Conservation (phyloP, 30 jellyfish, hydroid and myxozoan species). For the Haliclystus octoradiatus region DNA sequence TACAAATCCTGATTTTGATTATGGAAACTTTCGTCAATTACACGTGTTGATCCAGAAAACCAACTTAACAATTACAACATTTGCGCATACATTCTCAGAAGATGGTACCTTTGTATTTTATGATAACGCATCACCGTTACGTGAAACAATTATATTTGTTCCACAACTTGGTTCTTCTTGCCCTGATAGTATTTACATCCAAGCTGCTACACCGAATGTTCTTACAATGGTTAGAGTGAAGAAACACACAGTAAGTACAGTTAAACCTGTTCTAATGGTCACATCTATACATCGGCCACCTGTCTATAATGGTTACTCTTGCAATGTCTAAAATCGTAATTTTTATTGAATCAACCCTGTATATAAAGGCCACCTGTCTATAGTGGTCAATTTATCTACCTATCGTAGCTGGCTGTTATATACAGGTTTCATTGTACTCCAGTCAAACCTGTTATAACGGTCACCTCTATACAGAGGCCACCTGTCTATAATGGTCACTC, state of each 20-base stretch:
- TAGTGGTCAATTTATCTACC: too few relatives aligned
- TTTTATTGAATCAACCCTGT: too few relatives aligned
- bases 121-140: conserved; percentile 69
- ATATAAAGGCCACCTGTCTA: too few relatives aligned
- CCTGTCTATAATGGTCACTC: too few relatives aligned
- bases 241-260: conserved; percentile 18
- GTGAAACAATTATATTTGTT: conserved; percentile 85
- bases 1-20: conserved; percentile 85
- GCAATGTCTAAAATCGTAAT: too few relatives aligned
- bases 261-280: not conserved
- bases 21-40: conserved; percentile 83
- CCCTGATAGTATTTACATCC: conserved; percentile 56
- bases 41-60: conserved; percentile 67
- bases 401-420: too few relatives aligned
- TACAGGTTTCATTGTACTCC: too few relatives aligned
- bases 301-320: too few relatives aligned
- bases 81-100: conserved; percentile 74
- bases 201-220: conserved; percentile 41
- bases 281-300: too few relatives aligned
- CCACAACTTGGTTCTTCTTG: conserved; percentile 74
- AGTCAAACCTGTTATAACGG: too few relatives aligned
- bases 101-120: conserved; percentile 85
- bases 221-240: conserved; percentile 24
- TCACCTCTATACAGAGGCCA: too few relatives aligned
- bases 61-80: conserved; percentile 53